Evolutionary conservation across 2,797 vertebrate species (phyloP).

Genomic region (Spea hammondii): DNA sequence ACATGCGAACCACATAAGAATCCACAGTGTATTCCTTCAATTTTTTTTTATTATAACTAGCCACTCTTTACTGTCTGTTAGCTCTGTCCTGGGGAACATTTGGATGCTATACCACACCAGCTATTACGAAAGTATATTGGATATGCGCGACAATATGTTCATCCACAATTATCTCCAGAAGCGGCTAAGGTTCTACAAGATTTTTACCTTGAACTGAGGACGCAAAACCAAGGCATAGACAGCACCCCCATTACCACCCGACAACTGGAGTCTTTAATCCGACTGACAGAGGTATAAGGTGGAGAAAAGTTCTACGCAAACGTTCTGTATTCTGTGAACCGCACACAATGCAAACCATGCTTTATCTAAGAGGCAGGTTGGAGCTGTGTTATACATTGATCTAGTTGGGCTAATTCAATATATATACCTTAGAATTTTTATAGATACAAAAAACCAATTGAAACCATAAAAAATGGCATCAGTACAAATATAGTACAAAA

Average conservation of each 20-base stretch:
- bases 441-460: too few relatives aligned
- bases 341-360: too few relatives aligned
- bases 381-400: too few relatives aligned
- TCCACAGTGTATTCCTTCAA: too few relatives aligned
- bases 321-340: background rate
- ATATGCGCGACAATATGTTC: constrained; percentile 92
- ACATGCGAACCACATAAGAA: too few relatives aligned
- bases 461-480: too few relatives aligned
- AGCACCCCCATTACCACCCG: constrained; percentile 92
- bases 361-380: too few relatives aligned
- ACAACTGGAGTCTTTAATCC: constrained; percentile 91
- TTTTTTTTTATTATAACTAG: too few relatives aligned
- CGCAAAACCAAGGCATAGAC: constrained; percentile 82
- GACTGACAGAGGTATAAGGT: constrained; percentile 82
- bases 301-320: background rate
- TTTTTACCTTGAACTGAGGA: constrained; percentile 90
- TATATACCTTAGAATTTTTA: too few relatives aligned
- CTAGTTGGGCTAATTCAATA: too few relatives aligned
- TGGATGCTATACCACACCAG: constrained; percentile 84
- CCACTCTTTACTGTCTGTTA: constrained; percentile 53
- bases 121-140: constrained; percentile 91
- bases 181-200: constrained; percentile 86
- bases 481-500: too few relatives aligned
- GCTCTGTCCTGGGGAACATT: constrained; percentile 75
- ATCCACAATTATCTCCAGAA: constrained; percentile 79